Conservation (phyloP, 2,888 invertebrate species). For the Leistus spinibarbis region DNA sequence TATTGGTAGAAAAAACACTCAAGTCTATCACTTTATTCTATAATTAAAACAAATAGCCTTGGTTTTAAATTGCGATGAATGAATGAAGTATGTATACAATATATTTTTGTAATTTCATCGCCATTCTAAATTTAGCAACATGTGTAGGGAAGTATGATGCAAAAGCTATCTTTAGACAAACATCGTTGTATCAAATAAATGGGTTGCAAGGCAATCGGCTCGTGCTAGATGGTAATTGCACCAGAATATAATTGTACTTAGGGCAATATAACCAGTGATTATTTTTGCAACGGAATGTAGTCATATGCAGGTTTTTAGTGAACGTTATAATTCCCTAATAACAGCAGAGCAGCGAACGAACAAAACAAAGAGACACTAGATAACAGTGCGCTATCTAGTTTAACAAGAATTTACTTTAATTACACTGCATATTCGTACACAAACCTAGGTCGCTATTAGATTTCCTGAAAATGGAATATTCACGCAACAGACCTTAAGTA, state of each 20-base stretch:
- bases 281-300: background rate
- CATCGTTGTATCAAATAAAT: background rate
- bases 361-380: background rate
- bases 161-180: background rate
- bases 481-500: constrained; percentile 35
- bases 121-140: background rate
- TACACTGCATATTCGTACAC: constrained; percentile 26
- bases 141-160: background rate
- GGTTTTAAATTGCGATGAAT: too few species aligned
- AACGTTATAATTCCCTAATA: background rate
- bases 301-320: background rate
- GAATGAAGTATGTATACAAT: too few species aligned
- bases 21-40: too few species aligned
- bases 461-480: constrained; percentile 31
- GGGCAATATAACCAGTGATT: background rate
- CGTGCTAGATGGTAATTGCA: background rate
- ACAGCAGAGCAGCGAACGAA: too few species aligned
- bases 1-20: too few species aligned
- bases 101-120: background rate
- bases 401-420: constrained; percentile 23
- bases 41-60: too few species aligned
- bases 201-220: background rate
- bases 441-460: constrained; percentile 21
- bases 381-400: constrained; percentile 11
- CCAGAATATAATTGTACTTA: background rate